Conservation (phyloP, 2,113 vertebrate species). For the Grallaria varia region DNA sequence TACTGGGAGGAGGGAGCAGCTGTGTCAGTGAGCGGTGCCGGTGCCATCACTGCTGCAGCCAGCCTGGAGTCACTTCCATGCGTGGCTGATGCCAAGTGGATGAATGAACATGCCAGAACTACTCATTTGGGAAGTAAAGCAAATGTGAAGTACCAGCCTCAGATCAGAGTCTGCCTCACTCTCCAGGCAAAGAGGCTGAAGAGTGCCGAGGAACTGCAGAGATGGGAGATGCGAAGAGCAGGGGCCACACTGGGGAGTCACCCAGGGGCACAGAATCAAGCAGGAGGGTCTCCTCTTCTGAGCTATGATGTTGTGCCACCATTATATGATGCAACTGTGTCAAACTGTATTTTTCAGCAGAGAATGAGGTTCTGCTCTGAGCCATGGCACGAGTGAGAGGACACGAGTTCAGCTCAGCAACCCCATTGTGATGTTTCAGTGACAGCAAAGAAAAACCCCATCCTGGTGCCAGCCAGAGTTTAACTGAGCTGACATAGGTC, state of each 20-base stretch:
- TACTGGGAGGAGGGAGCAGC: background rate
- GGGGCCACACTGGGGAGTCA: background rate
- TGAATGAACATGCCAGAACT: background rate
- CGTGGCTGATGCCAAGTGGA: rapidly evolving
- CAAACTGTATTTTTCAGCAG: background rate
- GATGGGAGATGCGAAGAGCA: background rate
- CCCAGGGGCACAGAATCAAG: background rate
- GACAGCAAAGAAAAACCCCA: background rate
- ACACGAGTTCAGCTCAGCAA: background rate
- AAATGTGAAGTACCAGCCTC: rapidly evolving
- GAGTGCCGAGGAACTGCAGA: rapidly evolving
- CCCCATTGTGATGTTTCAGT: background rate
- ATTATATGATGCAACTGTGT: background rate
- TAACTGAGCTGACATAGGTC: background rate
- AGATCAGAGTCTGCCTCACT: background rate
- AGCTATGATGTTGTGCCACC: background rate
- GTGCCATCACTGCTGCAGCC: background rate
- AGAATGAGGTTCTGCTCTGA: background rate
- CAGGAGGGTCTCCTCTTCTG: background rate
- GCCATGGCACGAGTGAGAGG: background rate
- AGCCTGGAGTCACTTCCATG: background rate
- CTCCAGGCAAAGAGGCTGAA: background rate
- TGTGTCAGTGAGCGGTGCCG: rapidly evolving
- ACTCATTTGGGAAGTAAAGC: background rate
- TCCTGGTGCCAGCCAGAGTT: background rate